These are phyloP conservation scores for Columba guinea DNA, from an alignment of 2,797 vertebrate species.

Conservation along the genomic window DNA sequence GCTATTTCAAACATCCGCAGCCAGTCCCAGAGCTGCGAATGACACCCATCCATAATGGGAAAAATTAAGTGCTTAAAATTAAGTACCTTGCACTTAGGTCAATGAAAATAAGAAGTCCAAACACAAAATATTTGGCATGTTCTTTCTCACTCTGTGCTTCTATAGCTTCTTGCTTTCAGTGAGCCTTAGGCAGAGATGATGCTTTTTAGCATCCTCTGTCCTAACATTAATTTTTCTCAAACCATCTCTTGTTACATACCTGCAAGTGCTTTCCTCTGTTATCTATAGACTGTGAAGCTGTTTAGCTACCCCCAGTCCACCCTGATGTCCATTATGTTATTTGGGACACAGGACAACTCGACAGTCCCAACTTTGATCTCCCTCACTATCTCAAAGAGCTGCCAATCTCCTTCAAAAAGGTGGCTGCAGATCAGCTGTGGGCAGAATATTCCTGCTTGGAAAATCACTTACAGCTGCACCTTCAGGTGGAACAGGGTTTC, in stretches of 20 bases:
- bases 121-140: not conserved
- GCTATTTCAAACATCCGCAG: constrained; percentile 39
- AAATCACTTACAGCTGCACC: not conserved
- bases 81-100: constrained; percentile 2
- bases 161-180: not conserved
- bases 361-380: not conserved
- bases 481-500: not conserved
- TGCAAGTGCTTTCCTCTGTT: not conserved
- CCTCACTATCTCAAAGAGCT: not conserved
- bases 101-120: not conserved
- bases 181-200: not conserved
- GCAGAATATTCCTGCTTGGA: not conserved
- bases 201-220: not conserved
- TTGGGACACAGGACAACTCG: not conserved
- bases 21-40: not conserved
- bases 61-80: constrained; percentile 47
- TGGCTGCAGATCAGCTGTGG: rapidly evolving
- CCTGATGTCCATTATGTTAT: not conserved
- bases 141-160: not conserved
- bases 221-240: not conserved
- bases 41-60: not conserved
- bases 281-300: not conserved
- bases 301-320: not conserved
- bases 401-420: not conserved
- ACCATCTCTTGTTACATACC: rapidly evolving